Conservation (phyloP, 1,140 invertebrate species). For the Sitophilus oryzae region DNA sequence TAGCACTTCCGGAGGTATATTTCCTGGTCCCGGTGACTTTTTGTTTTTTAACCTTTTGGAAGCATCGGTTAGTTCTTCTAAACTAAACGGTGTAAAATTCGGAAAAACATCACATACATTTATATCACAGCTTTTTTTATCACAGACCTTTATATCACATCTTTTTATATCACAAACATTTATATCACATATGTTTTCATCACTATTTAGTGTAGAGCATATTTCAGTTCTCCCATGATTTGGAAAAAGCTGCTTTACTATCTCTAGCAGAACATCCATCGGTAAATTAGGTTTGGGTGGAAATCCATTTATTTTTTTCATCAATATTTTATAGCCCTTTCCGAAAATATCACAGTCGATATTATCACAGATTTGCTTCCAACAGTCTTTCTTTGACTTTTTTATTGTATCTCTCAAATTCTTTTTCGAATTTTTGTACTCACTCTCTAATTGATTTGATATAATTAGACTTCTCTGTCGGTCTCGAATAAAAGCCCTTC, state of each 20-base stretch:
- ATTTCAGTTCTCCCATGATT: background rate
- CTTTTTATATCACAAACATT: too few relatives aligned
- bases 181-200: too few relatives aligned
- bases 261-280: background rate
- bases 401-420: slow-evolving; percentile 19
- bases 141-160: too few relatives aligned
- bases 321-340: slow-evolving; percentile 29
- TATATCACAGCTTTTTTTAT: too few relatives aligned
- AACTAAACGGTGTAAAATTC: background rate
- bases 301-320: slow-evolving; percentile 12
- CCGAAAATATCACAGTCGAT: slow-evolving; percentile 31
- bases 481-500: too few relatives aligned
- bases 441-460: slow-evolving; percentile 3
- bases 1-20: slow-evolving; percentile 7
- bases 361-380: slow-evolving; percentile 18
- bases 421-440: slow-evolving; percentile 12
- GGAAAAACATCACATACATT: slow-evolving; percentile 1
- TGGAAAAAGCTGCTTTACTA: slow-evolving; percentile 11
- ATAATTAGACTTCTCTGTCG: too few relatives aligned
- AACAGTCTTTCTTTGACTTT: slow-evolving; percentile 13
- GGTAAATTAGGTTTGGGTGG: slow-evolving; percentile 7
- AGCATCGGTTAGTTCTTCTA: slow-evolving; percentile 5
- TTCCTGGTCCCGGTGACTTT: background rate
- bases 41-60: slow-evolving; percentile 1
- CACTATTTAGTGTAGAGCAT: too few relatives aligned